Evolutionary conservation across 2,797 vertebrate genomes (phyloP).

Genomic region (Chromobotia macracanthus): DNA sequence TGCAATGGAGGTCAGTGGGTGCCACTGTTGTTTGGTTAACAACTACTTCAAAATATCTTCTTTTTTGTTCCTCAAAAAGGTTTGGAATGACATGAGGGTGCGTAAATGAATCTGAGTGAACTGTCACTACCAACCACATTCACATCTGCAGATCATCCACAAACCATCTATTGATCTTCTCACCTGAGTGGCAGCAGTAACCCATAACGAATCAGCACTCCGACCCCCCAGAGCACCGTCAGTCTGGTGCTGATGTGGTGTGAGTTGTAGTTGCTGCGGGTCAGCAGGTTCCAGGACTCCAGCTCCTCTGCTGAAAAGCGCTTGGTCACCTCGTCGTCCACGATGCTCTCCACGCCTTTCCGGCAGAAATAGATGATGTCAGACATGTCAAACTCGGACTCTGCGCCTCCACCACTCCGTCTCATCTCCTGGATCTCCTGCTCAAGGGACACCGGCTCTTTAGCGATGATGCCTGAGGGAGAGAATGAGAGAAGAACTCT

Average conservation of each 20-base stretch:
- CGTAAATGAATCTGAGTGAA: too few relatives aligned
- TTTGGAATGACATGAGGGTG: too few relatives aligned
- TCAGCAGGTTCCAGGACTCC: conserved; percentile 93
- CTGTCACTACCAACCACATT: too few relatives aligned
- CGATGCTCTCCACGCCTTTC: conserved; percentile 89
- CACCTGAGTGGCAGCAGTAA: conserved; percentile 92
- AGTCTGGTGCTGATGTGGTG: conserved; percentile 87
- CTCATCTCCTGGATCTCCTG: conserved; percentile 87
- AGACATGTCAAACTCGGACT: conserved; percentile 84
- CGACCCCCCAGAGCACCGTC: conserved; percentile 86
- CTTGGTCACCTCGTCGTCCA: conserved; percentile 95
- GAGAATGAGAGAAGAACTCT: neutral
- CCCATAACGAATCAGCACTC: conserved; percentile 87
- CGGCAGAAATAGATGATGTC: conserved; percentile 92
- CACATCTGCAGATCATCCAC: too few relatives aligned
- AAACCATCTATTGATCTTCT: too few relatives aligned
- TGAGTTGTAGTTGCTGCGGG: conserved; percentile 91
- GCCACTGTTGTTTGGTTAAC: too few relatives aligned
- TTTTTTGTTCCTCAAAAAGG: too few relatives aligned
- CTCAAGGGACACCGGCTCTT: conserved; percentile 84
- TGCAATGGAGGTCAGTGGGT: too few relatives aligned
- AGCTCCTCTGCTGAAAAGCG: conserved; percentile 90
- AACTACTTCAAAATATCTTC: too few relatives aligned
- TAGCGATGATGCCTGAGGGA: conserved; percentile 85
- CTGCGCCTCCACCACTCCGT: conserved; percentile 64